Base-by-base conservation (phyloP, 2,797 vertebrate genomes). In the Streptopelia turtur region DNA sequence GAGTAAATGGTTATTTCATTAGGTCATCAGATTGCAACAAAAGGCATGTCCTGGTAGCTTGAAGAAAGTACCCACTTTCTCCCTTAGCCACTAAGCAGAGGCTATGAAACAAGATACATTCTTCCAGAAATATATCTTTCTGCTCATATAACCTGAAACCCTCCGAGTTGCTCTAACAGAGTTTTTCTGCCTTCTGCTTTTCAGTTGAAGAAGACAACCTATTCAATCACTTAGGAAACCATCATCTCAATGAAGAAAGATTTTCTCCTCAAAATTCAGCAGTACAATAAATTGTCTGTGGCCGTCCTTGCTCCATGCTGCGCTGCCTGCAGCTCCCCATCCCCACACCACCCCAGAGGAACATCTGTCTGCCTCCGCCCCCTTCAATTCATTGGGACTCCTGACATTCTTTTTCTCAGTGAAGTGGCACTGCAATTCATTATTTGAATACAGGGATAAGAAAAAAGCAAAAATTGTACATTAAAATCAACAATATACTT, bases 241-340 rank as follows among this genome's bases (percentile, higher is more conserved):
- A 83, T 3, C 9, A 45, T 23, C 22, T 57, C 57, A 37, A 4
- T 33, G 39, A 4, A 87, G 43, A 65, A 70, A 63, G 47, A 45
- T 13, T 52, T 66, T 22, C 23, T 86, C 49, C 61, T 81, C 45
- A 3, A 17, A 47, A 47, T 1, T 13, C 41, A 50, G 60, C 45
- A 57, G 33, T 4, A 10, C 21, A 74, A 17, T 9, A 25, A 57
- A 53, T 20, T 39, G 17, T 10, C 16, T 20, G 8, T 10, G 14
- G 27, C 33, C 56, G 37, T 23, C 23, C 33, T 23, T 1, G 3
- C 49, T 52, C 57, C 0, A 0, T n/a, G 70, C 27, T 33, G 21
- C 0, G 0, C 20, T 59, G 31, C 49, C 53, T 53, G 30, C 60
- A 53, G 23, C 18, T 53, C 13, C 33, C 13, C 23, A 47, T 64